Conservation (phyloP, 2,888 invertebrate genomes). For the Dendrolimus houi region DNA sequence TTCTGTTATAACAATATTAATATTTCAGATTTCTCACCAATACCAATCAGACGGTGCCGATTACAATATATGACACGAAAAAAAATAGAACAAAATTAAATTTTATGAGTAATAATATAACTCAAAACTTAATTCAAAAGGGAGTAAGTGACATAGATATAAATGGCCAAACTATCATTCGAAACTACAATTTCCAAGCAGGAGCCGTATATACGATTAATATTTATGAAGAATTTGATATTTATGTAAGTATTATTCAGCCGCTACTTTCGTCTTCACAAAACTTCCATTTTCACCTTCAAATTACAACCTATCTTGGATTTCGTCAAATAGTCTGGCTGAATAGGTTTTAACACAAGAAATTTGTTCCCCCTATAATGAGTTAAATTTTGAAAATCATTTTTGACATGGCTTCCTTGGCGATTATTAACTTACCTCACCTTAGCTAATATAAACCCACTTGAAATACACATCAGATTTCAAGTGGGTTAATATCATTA, state of each 20-base stretch:
- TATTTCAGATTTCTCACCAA: conserved; percentile 59
- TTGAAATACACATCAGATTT: too few species aligned
- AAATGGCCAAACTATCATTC: conserved; percentile 33
- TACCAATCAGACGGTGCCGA: conserved; percentile 23
- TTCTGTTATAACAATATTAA: conserved; percentile 1
- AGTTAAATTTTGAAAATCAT: too few species aligned
- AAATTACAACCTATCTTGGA: too few species aligned
- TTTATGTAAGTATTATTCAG: conserved; percentile 35
- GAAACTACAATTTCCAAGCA: conserved; percentile 51
- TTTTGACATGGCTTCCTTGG: too few species aligned
- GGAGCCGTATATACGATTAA: conserved; percentile 82
- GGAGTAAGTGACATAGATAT: conserved; percentile 52
- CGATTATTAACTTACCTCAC: too few species aligned
- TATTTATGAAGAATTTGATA: conserved; percentile 45
- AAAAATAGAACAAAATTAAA: conserved; percentile 36
- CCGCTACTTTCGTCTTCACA: too few species aligned
- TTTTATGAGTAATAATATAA: conserved; percentile 29
- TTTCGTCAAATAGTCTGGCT: too few species aligned
- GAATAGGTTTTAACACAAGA: too few species aligned
- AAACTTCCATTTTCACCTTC: too few species aligned
- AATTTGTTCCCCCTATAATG: too few species aligned
- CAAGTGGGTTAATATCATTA: too few species aligned
- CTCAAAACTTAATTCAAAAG: conserved; percentile 36
- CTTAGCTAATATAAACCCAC: too few species aligned
- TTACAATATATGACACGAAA: conserved; percentile 31